phyloP scores from a whole-genome alignment of 2,888 invertebrate species.

The Netelia virgata region DNA sequence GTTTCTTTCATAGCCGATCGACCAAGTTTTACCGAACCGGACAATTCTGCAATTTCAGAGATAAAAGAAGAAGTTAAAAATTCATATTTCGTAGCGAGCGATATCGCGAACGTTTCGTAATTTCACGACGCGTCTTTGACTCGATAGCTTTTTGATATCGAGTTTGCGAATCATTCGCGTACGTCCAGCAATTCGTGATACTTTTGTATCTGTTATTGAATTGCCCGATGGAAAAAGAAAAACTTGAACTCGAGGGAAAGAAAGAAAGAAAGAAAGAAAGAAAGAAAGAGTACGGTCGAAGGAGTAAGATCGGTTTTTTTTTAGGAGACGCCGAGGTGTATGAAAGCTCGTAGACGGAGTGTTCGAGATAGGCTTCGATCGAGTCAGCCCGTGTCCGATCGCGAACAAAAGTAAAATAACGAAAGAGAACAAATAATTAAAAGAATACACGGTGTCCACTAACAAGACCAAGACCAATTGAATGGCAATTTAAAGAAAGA shows the following conservation, averaged over 20 bases:
- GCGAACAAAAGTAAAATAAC: neutral
- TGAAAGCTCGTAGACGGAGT: conserved; percentile 13
- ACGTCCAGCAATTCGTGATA: conserved; percentile 7
- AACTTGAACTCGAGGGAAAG: neutral
- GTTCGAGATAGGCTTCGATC: conserved; percentile 56
- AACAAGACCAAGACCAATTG: conserved; percentile 28
- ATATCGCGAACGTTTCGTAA: neutral
- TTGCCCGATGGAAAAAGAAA: neutral
- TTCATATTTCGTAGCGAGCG: neutral
- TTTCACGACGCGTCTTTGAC: neutral
- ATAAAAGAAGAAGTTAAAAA: neutral
- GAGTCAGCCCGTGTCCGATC: conserved; percentile 54
- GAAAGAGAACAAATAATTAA: neutral
- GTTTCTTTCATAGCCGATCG: neutral
- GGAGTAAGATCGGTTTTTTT: neutral
- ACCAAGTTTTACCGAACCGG: neutral
- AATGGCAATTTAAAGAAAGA: conserved; percentile 1
- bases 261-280: neutral
- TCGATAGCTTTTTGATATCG: neutral
- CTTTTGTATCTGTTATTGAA: conserved; percentile 49
- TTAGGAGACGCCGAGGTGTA: conserved; percentile 24
- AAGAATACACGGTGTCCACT: conserved; percentile 18
- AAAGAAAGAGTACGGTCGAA: neutral
- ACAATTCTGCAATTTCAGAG: neutral
- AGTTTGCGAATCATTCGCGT: neutral